Base-by-base conservation (phyloP, 2,797 vertebrate genomes). In the Platalea minor region DNA sequence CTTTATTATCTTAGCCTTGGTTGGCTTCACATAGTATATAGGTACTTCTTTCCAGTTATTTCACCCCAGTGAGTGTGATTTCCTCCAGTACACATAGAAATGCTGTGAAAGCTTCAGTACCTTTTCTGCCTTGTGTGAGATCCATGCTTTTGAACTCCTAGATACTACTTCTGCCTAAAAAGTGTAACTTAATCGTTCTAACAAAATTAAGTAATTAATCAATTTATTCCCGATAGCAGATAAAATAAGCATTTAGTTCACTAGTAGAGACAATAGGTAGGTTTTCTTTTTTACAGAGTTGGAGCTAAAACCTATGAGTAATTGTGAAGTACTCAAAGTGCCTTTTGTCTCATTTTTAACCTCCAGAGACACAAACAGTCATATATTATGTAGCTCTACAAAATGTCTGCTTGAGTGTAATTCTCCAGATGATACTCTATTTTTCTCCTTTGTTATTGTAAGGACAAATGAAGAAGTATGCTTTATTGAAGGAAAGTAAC, bases 1-100 rank as follows among this genome's bases (percentile, higher is more conserved):
- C 68, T 91, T 94, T 96, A 83, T 94, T 95, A 76, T 95, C 67
- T 87, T 92, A 91, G 81, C 45, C 92, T 91, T 56, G 17, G 28
- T 85, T 97, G 86, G 41, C 53, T 89, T 96, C 57, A 39, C 25
- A 7, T 86, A 69, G 33, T 86, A 85, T 86, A 69, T 68, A 88
- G 65, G 85, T 78, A 65, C 26, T 91, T 75, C 20, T 94, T 95
- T 87, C 35, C 84, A 80, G 63, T 91, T 89, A 74, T 60, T 95
- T 93, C 60, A 87, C 39, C 13, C 18, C 48, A 37, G 45, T 80
- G 43, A 75, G 67, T 70, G 61, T 85, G 60, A 94, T 77, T 96
- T 93, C 67, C 63, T 84, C 39, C 43, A 18, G 48, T 68, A 33
- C 29, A 26, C 1, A 0, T 17, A 81, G 65, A 95, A 79, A 37